These are phyloP conservation scores for Pachydiplax longipennis DNA, from an alignment of 2,888 invertebrate genomes.

Conservation along the genomic window DNA sequence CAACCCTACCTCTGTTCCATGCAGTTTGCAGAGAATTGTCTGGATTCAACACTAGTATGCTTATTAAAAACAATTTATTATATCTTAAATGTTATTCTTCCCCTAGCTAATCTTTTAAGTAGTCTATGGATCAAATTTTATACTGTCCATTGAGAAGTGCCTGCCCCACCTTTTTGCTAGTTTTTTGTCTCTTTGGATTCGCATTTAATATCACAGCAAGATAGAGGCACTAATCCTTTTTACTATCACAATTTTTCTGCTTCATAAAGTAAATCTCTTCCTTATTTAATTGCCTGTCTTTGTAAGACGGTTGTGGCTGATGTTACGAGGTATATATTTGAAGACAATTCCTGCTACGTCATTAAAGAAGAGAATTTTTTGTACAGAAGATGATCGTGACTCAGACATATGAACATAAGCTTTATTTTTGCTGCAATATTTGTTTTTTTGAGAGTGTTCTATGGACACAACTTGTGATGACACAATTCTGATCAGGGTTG, in stretches of 20 bases:
- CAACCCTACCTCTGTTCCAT: too few relatives aligned
- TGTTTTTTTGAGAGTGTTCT: background rate
- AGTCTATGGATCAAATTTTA: background rate
- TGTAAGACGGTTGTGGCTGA: background rate
- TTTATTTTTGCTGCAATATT: background rate
- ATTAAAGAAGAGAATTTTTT: background rate
- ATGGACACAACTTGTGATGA: too few relatives aligned
- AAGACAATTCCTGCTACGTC: background rate
- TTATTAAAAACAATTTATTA: background rate
- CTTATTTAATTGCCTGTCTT: background rate
- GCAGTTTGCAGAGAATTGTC: too few relatives aligned
- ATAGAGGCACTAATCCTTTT: background rate
- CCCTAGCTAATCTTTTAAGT: background rate
- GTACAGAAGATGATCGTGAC: background rate
- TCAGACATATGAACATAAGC: background rate
- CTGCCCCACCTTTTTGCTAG: background rate
- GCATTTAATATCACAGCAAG: background rate
- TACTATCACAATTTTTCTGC: background rate
- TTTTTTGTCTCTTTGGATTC: background rate
- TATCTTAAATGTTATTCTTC: background rate
- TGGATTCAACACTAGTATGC: background rate
- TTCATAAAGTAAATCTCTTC: background rate
- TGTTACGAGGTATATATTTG: background rate
- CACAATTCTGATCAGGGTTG: too few relatives aligned
- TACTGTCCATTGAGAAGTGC: slow-evolving; percentile 39